Base-by-base conservation (phyloP, 2,888 invertebrate genomes). In the Chaetoderma sp. region DNA sequence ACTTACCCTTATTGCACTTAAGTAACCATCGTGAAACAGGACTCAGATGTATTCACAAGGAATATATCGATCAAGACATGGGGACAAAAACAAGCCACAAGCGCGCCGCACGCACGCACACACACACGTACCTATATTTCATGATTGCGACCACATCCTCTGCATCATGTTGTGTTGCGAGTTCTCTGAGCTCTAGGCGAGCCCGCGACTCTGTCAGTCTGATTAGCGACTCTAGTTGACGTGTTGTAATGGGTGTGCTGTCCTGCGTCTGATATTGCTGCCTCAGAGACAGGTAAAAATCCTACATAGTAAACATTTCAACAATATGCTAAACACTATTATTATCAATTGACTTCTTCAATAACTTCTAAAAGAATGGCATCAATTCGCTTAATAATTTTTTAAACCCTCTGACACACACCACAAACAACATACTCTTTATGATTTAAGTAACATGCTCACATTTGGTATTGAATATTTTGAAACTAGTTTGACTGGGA, bases 191-290 rank as follows among this genome's bases (percentile, higher is more conserved):
- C 84, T 97, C 96, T 1, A 93, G 86, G 79, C 95, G 92, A 0
- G 97, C 96, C 82, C 96, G 89, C 18, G 97, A 96, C 78, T 87
- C 86, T 0, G 95, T 93, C 18, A 97, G 88, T 76, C 95, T 88
- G 66, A 96, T 92, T 68, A 97, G 89, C 0, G 95, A 96, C 87
- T 96, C 94, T 10, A 97, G 88, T 83, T 97, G 96, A 50, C 97
- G 89, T 0, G 92, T 92, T 0, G 95, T 96, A 39, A 96, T 92
- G 0, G 94, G 94, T n/a, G 92, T 92, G 21, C 90, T 89, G 68
- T 91, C 91, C 16, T 88, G 88, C 4, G 88, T 89, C 76, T 92
- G 90, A 77, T 92, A 91, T 28, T 80, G 90, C 61, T 90, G 89
- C 5, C 95, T 88, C 39, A 97, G 88, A 72, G 93, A 90, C 59